These are phyloP conservation scores for Lordiphosa stackelbergi DNA, from an alignment of 1,140 invertebrate genomes.

Conservation along the genomic window DNA sequence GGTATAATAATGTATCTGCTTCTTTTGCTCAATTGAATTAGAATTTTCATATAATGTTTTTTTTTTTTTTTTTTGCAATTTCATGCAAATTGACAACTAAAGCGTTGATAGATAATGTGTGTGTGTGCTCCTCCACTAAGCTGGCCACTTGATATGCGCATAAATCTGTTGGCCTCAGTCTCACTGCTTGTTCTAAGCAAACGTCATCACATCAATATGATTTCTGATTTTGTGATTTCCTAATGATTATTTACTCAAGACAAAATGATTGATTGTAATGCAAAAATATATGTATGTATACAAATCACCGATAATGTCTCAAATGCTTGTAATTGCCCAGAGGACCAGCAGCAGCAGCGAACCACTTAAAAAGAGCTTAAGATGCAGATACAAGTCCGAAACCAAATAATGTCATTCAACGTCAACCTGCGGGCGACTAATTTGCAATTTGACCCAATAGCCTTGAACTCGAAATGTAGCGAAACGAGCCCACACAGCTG, in stretches of 20 bases:
- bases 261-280: slow-evolving; percentile 71
- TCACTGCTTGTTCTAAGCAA: slow-evolving; percentile 1
- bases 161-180: slow-evolving; percentile 34
- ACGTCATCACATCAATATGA: slow-evolving; percentile 17
- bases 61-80: slow-evolving; percentile 25
- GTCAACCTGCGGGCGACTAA: slow-evolving; percentile 70
- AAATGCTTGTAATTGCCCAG: slow-evolving; percentile 11
- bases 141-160: slow-evolving; percentile 60
- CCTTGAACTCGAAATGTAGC: slow-evolving; percentile 64
- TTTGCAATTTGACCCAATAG: slow-evolving; percentile 69
- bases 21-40: slow-evolving; percentile 22
- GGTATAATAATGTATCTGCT: slow-evolving; percentile 16
- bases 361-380: slow-evolving; percentile 33
- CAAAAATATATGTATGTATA: slow-evolving; percentile 41
- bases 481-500: slow-evolving; percentile 42
- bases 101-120: slow-evolving; percentile 44
- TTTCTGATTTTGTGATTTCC: slow-evolving; percentile 38
- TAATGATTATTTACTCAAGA: slow-evolving; percentile 67
- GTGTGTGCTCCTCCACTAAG: slow-evolving; percentile 19
- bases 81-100: slow-evolving; percentile 54
- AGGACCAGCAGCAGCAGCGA: background rate
- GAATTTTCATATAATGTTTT: slow-evolving; percentile 9
- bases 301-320: slow-evolving; percentile 45
- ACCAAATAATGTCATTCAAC: slow-evolving; percentile 64
- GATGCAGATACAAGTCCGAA: slow-evolving; percentile 22